Evolutionary conservation across 2,888 invertebrate genomes (phyloP).

Genomic region (Tachina lurida): DNA sequence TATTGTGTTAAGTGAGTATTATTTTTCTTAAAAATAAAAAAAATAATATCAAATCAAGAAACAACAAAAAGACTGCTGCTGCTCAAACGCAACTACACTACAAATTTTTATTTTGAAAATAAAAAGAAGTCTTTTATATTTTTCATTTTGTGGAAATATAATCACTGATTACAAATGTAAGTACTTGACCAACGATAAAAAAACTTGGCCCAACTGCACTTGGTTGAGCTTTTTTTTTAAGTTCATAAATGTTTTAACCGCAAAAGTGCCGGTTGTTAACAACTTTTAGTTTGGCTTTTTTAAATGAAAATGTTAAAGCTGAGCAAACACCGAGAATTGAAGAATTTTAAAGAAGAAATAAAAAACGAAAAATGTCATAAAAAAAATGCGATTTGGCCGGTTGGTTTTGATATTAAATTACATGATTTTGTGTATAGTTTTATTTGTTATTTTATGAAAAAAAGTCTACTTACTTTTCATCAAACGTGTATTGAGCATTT

Average conservation of each 20-base stretch:
- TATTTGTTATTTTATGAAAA: background rate
- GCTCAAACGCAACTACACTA: slow-evolving; percentile 12
- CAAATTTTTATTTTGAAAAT: slow-evolving; percentile 7
- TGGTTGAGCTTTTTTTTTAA: slow-evolving; percentile 23
- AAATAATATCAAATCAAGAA: slow-evolving; percentile 3
- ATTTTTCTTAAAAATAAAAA: slow-evolving; percentile 50
- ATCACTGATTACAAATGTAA: slow-evolving; percentile 56
- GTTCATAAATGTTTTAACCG: slow-evolving; percentile 71
- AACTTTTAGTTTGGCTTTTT: slow-evolving; percentile 35
- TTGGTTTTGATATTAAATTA: slow-evolving; percentile 69
- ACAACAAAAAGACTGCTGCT: slow-evolving; percentile 28
- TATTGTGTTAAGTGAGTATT: slow-evolving; percentile 48
- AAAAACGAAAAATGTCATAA: slow-evolving; percentile 39
- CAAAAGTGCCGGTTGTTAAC: slow-evolving; percentile 65
- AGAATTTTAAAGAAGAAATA: slow-evolving; percentile 34
- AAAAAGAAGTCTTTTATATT: slow-evolving; percentile 17
- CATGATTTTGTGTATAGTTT: slow-evolving; percentile 1
- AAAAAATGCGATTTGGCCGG: slow-evolving; percentile 55
- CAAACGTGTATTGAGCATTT: slow-evolving; percentile 95
- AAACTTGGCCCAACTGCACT: slow-evolving; percentile 38
- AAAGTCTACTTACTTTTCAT: slow-evolving; percentile 88
- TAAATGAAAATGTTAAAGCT: slow-evolving; percentile 29
- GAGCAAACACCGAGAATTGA: slow-evolving; percentile 2
- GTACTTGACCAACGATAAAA: slow-evolving; percentile 58
- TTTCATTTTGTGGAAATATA: slow-evolving; percentile 47